phyloP scores from a whole-genome alignment of 35 echinoderm and acorn worm genomes.

The Holothuria glaberrima region DNA sequence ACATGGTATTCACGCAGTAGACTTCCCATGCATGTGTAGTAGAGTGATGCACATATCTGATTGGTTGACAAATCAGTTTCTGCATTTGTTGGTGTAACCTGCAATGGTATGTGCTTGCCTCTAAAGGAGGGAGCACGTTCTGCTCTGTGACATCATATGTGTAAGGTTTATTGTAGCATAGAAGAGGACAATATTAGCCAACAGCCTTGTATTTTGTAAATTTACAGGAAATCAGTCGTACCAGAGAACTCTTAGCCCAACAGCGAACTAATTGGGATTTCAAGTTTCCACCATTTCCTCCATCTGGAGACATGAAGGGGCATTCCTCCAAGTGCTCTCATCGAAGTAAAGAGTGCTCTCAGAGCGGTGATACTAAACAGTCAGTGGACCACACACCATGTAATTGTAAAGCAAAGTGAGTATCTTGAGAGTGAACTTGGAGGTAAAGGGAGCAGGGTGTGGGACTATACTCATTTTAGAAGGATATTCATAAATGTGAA shows the following conservation, averaged over 20 bases:
- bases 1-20: no score
- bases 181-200: no score
- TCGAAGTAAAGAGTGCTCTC: constrained; percentile 13
- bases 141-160: no score
- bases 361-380: constrained; percentile 21
- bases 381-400: constrained; percentile 15
- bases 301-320: constrained; percentile 17
- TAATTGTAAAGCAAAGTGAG: constrained; percentile 58
- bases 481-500: neutral
- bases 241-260: constrained; percentile 42
- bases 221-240: constrained; percentile 48
- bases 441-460: neutral
- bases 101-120: no score
- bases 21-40: no score
- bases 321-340: constrained; percentile 38
- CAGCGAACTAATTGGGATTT: constrained; percentile 62
- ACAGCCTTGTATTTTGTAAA: neutral
- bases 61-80: no score
- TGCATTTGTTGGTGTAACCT: no score
- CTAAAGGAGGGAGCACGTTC: no score
- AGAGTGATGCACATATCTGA: no score
- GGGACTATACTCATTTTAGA: neutral
- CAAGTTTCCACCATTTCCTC: constrained; percentile 28
- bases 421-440: neutral
- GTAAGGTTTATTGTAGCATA: no score